These are phyloP conservation scores for Sebastes itinus DNA, from an alignment of 2,797 vertebrate genomes.

Conservation along the genomic window DNA sequence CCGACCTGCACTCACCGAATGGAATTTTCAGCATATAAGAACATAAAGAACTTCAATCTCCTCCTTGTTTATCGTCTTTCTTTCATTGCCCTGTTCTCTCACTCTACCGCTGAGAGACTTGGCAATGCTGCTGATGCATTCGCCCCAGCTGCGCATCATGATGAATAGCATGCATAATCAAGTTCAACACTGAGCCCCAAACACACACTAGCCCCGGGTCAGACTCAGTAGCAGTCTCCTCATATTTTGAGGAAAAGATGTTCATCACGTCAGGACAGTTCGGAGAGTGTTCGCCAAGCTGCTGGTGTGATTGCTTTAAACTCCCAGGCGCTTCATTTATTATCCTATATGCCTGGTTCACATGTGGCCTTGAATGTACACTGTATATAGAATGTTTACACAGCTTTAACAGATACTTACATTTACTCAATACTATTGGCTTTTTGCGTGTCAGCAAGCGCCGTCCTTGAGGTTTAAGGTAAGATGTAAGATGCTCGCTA, in stretches of 20 bases:
- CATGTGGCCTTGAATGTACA: background rate
- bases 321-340: background rate
- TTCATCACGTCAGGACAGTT: background rate
- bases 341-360: background rate
- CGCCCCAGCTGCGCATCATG: slow-evolving; percentile 26
- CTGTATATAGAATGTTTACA: background rate
- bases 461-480: background rate
- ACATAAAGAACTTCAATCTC: background rate
- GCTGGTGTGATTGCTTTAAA: background rate
- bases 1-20: background rate
- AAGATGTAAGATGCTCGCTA: background rate
- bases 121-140: slow-evolving; percentile 9
- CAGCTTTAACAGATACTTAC: background rate
- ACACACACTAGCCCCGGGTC: background rate
- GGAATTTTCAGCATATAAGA: background rate
- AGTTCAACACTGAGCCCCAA: background rate
- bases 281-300: background rate
- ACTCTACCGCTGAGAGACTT: background rate
- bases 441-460: background rate
- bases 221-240: background rate
- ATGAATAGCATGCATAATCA: slow-evolving; percentile 15
- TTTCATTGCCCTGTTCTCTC: background rate
- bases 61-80: background rate
- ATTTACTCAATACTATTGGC: no score
- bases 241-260: background rate